Percentiles rank a stretch among this genome's conserved stretches.
Conservation (phyloP, 1,140 invertebrate genomes). For the Latrodectus geometricus region DNA sequence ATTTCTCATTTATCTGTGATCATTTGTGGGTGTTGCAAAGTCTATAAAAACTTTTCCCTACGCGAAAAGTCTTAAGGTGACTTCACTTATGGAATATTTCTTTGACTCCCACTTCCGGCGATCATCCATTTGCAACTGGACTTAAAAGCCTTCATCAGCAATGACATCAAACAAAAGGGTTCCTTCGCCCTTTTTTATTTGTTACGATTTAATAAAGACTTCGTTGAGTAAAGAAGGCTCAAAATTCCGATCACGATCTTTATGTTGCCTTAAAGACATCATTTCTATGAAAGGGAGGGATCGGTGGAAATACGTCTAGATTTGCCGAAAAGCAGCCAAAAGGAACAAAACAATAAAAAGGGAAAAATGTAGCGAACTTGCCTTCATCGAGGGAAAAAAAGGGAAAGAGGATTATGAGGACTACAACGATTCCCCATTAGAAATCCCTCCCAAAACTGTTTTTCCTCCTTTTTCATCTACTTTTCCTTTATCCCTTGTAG, state of each 20-base stretch:
- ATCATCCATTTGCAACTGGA: background rate
- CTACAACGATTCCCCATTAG: constrained; percentile 10
- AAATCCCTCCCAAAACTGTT: constrained; percentile 4
- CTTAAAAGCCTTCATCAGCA: background rate
- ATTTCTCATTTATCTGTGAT: too few relatives aligned
- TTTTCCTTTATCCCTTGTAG: constrained; percentile 3
- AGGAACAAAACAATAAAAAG: background rate
- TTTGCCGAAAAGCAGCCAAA: background rate
- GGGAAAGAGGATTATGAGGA: constrained; percentile 12
- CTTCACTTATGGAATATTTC: background rate
- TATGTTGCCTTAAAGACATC: constrained; percentile 17
- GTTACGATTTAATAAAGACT: constrained; percentile 13
- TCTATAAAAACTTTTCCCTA: too few relatives aligned
- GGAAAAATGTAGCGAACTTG: background rate
- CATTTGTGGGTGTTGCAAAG: too few relatives aligned
- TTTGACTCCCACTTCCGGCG: background rate
- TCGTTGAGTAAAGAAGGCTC: background rate
- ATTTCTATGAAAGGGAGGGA: constrained; percentile 10
- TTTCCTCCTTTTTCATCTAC: background rate
- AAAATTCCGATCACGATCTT: constrained; percentile 19
- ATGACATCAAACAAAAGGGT: background rate
- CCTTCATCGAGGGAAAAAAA: background rate
- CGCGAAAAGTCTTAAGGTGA: too few relatives aligned
- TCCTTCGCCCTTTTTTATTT: background rate
- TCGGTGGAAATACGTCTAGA: constrained; percentile 9